These are phyloP conservation scores for Mola mola DNA, from an alignment of 2,113 vertebrate species.

Conservation along the genomic window DNA sequence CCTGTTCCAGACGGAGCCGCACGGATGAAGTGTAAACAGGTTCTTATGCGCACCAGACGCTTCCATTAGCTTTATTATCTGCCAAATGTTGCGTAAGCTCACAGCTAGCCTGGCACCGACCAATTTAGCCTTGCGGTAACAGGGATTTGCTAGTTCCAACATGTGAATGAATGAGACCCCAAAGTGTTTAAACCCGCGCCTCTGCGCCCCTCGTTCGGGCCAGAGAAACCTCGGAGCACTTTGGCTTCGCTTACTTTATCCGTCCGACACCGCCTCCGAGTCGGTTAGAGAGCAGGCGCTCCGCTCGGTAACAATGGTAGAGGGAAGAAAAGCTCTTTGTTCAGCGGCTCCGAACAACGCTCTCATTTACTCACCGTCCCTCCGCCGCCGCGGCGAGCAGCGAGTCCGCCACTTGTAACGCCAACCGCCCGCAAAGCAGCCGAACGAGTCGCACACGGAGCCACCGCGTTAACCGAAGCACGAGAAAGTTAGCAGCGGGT, in stretches of 20 bases:
- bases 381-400: conserved; percentile 6
- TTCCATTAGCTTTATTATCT: too few relatives aligned
- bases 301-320: conserved; percentile 58
- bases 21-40: too few relatives aligned
- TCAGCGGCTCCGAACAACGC: conserved; percentile 51
- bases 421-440: not conserved
- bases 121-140: too few relatives aligned
- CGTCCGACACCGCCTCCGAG: conserved; percentile 14
- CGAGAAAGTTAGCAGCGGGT: not conserved
- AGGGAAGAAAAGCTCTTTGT: conserved; percentile 68
- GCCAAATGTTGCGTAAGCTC: too few relatives aligned
- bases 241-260: conserved; percentile 32
- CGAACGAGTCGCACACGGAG: too few relatives aligned
- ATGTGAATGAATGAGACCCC: too few relatives aligned
- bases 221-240: not conserved
- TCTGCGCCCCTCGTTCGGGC: too few relatives aligned
- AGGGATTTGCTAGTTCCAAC: too few relatives aligned
- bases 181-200: too few relatives aligned
- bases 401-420: not conserved
- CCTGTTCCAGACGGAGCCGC: too few relatives aligned
- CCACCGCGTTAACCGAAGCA: not conserved
- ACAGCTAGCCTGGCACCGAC: too few relatives aligned
- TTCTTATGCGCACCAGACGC: too few relatives aligned
- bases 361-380: conserved; percentile 29
- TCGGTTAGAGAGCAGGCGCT: conserved; percentile 25